Evolutionary conservation across 2,888 invertebrate species (phyloP).

Genomic region (Drosophila putrida): DNA sequence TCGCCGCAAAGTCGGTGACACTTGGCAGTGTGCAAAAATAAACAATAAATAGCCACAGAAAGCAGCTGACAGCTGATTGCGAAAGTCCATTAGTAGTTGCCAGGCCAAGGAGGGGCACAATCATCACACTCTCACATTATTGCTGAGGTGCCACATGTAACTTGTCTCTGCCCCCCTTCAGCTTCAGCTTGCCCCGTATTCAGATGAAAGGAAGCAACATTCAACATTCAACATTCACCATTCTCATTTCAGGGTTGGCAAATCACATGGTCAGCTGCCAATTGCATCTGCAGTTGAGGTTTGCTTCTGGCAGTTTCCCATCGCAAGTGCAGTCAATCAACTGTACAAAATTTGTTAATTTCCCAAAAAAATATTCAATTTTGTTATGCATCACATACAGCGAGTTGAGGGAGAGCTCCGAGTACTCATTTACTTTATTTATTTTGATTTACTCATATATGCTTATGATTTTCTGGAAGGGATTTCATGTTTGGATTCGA

Average conservation of each 20-base stretch:
- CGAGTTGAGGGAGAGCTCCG: background rate
- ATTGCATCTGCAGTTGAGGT: conserved; percentile 46
- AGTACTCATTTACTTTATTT: background rate
- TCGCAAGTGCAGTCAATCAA: conserved; percentile 79
- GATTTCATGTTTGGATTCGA: background rate
- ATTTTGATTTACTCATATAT: background rate
- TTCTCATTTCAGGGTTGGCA: background rate
- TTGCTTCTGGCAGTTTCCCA: conserved; percentile 45
- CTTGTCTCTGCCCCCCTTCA: conserved; percentile 7
- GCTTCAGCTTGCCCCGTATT: background rate
- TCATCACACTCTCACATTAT: conserved; percentile 3
- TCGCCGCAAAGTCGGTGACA: conserved; percentile 77
- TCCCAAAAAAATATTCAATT: conserved; percentile 14
- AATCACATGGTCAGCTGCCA: conserved; percentile 5
- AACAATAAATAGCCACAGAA: conserved; percentile 70
- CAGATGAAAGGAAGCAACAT: conserved; percentile 13
- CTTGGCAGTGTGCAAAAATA: conserved; percentile 76
- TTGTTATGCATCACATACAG: background rate
- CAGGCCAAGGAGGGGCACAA: background rate
- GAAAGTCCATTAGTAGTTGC: conserved; percentile 73
- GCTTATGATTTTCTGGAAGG: background rate
- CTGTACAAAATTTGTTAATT: conserved; percentile 70
- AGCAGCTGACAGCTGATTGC: conserved; percentile 80
- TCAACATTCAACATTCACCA: conserved; percentile 4
- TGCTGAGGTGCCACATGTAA: conserved; percentile 42